Evolutionary conservation across 2,113 vertebrate genomes (phyloP).

Genomic region (Rutilus rutilus): DNA sequence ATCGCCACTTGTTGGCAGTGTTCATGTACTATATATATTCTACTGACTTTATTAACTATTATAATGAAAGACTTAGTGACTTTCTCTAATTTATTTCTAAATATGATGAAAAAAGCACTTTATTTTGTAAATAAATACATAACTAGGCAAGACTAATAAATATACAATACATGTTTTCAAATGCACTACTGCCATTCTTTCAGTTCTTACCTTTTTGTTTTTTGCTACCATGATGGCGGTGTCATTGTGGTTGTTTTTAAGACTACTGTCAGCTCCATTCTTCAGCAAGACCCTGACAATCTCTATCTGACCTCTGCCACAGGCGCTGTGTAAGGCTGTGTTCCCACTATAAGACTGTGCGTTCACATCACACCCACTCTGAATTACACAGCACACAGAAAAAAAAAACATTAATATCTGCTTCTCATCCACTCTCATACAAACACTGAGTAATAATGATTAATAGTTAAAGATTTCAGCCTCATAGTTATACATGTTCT

Average conservation of each 20-base stretch:
- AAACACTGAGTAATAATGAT: not conserved
- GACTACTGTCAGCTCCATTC: slow-evolving; percentile 84
- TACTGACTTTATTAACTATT: not conserved
- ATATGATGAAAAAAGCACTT: not conserved
- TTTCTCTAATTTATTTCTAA: not conserved
- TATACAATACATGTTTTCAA: not conserved
- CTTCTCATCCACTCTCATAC: not conserved
- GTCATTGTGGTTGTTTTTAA: slow-evolving; percentile 93
- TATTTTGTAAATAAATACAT: not conserved
- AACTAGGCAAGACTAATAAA: not conserved
- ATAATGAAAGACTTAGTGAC: not conserved
- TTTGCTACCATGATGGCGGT: slow-evolving; percentile 88
- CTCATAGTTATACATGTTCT: not conserved
- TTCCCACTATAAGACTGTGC: slow-evolving; percentile 87
- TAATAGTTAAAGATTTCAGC: not conserved
- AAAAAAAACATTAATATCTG: slow-evolving; percentile 2
- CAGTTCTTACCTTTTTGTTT: slow-evolving; percentile 80
- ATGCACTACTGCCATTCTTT: not conserved
- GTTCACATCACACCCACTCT: slow-evolving; percentile 88
- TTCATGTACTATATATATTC: not conserved
- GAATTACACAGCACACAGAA: slow-evolving; percentile 28
- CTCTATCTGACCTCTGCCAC: slow-evolving; percentile 84
- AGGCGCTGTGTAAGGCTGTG: slow-evolving; percentile 85
- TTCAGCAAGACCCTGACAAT: slow-evolving; percentile 81
- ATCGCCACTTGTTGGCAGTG: slow-evolving; percentile 54